A percentile compares a stretch with the other conserved stretches of the same genome.
Evolutionary conservation across 1,140 invertebrate species (phyloP).

Genomic region (Ceratina japonica): DNA sequence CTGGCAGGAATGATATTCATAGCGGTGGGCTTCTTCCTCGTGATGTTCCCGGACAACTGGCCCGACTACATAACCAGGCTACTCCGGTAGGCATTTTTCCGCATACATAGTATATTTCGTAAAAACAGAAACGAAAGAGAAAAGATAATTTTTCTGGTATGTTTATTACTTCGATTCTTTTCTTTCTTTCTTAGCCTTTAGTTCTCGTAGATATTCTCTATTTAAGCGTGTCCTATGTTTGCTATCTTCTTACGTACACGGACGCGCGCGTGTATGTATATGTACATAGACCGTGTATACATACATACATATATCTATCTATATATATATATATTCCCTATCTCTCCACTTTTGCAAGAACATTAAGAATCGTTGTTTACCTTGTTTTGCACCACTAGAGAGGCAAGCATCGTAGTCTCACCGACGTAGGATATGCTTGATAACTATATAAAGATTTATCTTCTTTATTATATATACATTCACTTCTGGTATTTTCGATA

Average conservation of each 20-base stretch:
- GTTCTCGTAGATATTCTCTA: conserved; percentile 67
- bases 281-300: conserved; percentile 29
- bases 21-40: conserved; percentile 93
- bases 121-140: no score
- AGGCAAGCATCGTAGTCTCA: no score
- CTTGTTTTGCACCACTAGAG: no score
- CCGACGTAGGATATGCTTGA: no score
- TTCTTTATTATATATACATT: conserved; percentile 46
- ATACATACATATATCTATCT: conserved; percentile 51
- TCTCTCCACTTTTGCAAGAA: conserved; percentile 63
- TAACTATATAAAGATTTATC: conserved; percentile 37
- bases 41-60: conserved; percentile 97
- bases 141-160: conserved; percentile 62
- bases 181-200: conserved; percentile 69
- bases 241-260: conserved; percentile 49
- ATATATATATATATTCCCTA: conserved; percentile 38
- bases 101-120: conserved; percentile 24
- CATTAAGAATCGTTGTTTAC: conserved; percentile 14
- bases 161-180: conserved; percentile 69
- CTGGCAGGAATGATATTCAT: conserved; percentile 94
- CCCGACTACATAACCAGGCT: conserved; percentile 94
- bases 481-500: no score
- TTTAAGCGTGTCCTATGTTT: conserved; percentile 52
- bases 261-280: conserved; percentile 5
- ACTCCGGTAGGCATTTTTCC: conserved; percentile 84